phyloP scores from a whole-genome alignment of 2,113 vertebrate genomes.

The Ptyas mucosa region DNA sequence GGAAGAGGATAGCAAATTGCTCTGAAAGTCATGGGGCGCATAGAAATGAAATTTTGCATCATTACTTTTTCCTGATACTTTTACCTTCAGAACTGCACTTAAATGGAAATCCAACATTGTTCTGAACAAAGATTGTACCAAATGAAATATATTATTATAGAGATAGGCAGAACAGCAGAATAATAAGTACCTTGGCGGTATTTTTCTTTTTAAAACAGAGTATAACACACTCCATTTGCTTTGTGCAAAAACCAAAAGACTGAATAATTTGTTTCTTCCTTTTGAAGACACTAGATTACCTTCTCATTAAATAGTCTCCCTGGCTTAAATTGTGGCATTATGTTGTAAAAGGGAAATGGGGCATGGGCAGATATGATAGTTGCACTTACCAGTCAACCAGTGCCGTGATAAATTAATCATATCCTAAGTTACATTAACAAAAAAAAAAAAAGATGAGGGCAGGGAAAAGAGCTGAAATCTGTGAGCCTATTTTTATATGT shows the following conservation, averaged over 20 bases:
- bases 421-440: background rate
- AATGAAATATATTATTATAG: conserved; percentile 26
- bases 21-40: conserved; percentile 12
- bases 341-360: conserved; percentile 1
- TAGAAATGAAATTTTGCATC: background rate
- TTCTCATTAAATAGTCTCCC: conserved; percentile 43
- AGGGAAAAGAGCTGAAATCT: background rate
- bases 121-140: conserved; percentile 40
- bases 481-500: background rate
- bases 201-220: conserved; percentile 41
- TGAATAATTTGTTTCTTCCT: conserved; percentile 54
- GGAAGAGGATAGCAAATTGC: conserved; percentile 21
- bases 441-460: background rate
- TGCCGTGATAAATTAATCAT: background rate
- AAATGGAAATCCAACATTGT: conserved; percentile 19
- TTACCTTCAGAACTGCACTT: conserved; percentile 31
- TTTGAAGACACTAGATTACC: conserved; percentile 52
- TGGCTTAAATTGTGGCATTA: conserved; percentile 17
- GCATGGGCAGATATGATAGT: conserved; percentile 12
- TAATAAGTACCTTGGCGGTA: conserved; percentile 41
- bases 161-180: conserved; percentile 35
- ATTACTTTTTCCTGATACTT: conserved; percentile 17
- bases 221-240: conserved; percentile 53
- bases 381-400: background rate
- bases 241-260: conserved; percentile 51